phyloP scores from a whole-genome alignment of 2,888 invertebrate species.

The Agrotis segetum region DNA sequence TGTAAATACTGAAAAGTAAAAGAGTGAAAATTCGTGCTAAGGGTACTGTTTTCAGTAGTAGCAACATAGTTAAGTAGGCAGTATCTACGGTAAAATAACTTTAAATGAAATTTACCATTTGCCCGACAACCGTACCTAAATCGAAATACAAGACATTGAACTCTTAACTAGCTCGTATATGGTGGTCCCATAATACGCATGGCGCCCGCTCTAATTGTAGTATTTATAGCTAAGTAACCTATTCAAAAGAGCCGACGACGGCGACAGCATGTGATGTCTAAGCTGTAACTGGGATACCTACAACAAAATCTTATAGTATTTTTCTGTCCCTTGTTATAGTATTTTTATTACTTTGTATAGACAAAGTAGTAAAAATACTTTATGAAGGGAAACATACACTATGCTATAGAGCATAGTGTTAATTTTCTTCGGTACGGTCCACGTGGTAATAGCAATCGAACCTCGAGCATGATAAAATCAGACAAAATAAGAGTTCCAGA shows the following conservation, averaged over 20 bases:
- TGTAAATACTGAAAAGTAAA: no score
- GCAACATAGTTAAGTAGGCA: background rate
- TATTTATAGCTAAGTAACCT: slow-evolving; percentile 19
- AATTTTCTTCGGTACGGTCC: background rate
- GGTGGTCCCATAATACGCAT: slow-evolving; percentile 27
- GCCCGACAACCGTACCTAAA: slow-evolving; percentile 11
- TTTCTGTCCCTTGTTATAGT: no score
- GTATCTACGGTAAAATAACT: no score
- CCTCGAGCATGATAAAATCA: background rate
- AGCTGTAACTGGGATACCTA: no score
- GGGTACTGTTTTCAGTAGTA: background rate
- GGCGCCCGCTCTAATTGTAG: slow-evolving; percentile 45
- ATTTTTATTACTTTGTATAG: no score
- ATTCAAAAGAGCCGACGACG: slow-evolving; percentile 30
- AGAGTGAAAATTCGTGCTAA: background rate
- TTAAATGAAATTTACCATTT: no score
- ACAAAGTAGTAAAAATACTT: no score
- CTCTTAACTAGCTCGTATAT: background rate
- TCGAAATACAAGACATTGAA: slow-evolving; percentile 18
- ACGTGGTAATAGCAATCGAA: background rate
- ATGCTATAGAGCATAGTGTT: background rate
- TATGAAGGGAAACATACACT: no score
- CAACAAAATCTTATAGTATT: no score
- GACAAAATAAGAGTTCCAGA: background rate
- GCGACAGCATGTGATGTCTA: slow-evolving; percentile 3